phyloP scores from a whole-genome alignment of 2,797 vertebrate genomes.

The Xyrichtys novacula region DNA sequence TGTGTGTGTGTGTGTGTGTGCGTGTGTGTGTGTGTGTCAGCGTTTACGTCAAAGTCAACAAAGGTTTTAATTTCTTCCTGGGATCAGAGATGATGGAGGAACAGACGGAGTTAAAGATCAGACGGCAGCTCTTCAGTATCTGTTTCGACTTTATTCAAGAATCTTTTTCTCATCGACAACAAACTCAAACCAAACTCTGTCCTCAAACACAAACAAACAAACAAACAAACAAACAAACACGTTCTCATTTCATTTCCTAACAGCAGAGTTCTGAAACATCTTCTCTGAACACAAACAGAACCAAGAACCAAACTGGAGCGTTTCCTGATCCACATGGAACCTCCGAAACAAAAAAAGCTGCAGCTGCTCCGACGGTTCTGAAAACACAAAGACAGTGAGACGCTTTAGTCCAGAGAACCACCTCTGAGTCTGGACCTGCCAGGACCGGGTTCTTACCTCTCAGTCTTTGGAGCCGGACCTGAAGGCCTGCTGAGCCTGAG shows the following conservation, averaged over 20 bases:
- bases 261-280: neutral
- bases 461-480: conserved; percentile 36
- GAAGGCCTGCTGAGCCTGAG: conserved; percentile 53
- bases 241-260: neutral
- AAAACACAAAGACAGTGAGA: too few species aligned
- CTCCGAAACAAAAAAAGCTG: neutral
- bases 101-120: too few species aligned
- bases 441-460: conserved; percentile 10
- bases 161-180: neutral
- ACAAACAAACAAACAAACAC: neutral
- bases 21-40: conserved; percentile 20
- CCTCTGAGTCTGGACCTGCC: too few species aligned
- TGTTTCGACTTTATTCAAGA: too few species aligned
- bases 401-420: too few species aligned
- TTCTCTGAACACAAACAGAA: conserved; percentile 1
- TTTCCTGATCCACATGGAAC: too few species aligned
- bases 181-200: too few species aligned
- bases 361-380: conserved; percentile 14
- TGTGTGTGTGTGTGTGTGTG: too few species aligned
- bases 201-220: neutral
- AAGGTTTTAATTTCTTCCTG: conserved; percentile 9
- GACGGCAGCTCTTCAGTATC: neutral
- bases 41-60: conserved; percentile 42
- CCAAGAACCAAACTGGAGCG: too few species aligned
- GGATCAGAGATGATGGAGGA: neutral